A percentile compares a stretch with the other conserved stretches of the same genome.
Evolutionary conservation across 2,888 invertebrate species (phyloP).

Genomic region (Amorpha juglandis): DNA sequence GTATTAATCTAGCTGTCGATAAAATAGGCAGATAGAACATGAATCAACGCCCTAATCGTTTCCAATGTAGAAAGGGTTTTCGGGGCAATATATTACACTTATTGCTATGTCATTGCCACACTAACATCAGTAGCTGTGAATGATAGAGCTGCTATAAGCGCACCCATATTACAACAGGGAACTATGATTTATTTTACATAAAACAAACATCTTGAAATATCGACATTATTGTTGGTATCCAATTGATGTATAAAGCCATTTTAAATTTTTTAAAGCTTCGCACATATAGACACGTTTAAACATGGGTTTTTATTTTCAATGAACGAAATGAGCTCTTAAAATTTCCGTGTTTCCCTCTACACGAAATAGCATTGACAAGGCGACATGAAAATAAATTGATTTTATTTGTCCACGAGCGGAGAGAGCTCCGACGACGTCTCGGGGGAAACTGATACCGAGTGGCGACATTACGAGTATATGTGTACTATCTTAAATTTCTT

Average conservation of each 20-base stretch:
- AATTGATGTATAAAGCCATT: not conserved
- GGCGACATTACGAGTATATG: conserved; percentile 30
- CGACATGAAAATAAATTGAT: conserved; percentile 48
- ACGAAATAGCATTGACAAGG: conserved; percentile 35
- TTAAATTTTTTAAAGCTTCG: too few relatives aligned
- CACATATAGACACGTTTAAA: not conserved
- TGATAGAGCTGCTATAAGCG: not conserved
- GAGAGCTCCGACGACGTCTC: conserved; percentile 34
- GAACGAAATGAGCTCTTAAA: conserved; percentile 20
- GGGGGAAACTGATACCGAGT: conserved; percentile 37
- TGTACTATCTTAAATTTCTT: not conserved
- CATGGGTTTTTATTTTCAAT: conserved; percentile 18
- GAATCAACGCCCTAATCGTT: conserved; percentile 17
- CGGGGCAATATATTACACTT: conserved; percentile 52
- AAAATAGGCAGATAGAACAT: conserved; percentile 12
- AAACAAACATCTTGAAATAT: not conserved
- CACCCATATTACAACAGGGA: not conserved
- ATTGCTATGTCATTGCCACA: conserved; percentile 48
- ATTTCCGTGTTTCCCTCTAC: conserved; percentile 32
- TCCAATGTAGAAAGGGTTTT: not conserved
- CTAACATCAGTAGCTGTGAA: conserved; percentile 38
- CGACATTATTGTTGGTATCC: too few relatives aligned
- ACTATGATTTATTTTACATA: conserved; percentile 10
- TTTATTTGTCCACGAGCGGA: conserved; percentile 47
- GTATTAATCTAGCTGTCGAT: conserved; percentile 15